phyloP scores from a whole-genome alignment of 2,113 vertebrate genomes.

The Guaruba guarouba region DNA sequence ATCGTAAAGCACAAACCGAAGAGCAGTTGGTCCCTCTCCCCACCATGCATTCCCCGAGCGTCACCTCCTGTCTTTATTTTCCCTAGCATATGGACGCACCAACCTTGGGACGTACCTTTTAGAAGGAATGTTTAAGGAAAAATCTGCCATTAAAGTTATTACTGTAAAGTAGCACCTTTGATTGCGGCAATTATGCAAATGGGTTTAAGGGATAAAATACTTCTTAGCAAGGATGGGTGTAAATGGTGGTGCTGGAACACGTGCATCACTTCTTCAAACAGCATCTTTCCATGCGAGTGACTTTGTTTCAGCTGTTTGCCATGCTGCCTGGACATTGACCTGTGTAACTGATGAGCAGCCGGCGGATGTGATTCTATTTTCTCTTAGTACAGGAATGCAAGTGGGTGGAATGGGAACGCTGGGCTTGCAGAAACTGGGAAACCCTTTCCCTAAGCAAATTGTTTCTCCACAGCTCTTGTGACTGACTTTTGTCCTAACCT shows the following conservation, averaged over 20 bases:
- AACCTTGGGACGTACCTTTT: neutral
- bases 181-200: slow-evolving; percentile 66
- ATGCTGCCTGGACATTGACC: neutral
- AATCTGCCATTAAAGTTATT: slow-evolving; percentile 58
- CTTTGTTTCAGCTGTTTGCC: neutral
- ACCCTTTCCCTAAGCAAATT: slow-evolving; percentile 40
- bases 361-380: slow-evolving; percentile 47
- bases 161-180: slow-evolving; percentile 24
- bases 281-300: neutral
- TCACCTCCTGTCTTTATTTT: neutral
- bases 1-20: neutral
- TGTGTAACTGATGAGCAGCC: neutral
- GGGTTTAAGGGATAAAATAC: slow-evolving; percentile 17
- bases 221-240: neutral
- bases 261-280: neutral
- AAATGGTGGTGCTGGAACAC: neutral
- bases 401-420: slow-evolving; percentile 61
- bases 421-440: slow-evolving; percentile 54
- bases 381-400: slow-evolving; percentile 46
- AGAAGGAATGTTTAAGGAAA: slow-evolving; percentile 15
- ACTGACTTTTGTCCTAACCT: slow-evolving; percentile 31
- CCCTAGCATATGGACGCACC: neutral
- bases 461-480: slow-evolving; percentile 30
- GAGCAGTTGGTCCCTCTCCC: neutral
- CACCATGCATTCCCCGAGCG: fast-evolving